phyloP scores from a whole-genome alignment of 2,888 invertebrate genomes.

The Horisme vitalbata region DNA sequence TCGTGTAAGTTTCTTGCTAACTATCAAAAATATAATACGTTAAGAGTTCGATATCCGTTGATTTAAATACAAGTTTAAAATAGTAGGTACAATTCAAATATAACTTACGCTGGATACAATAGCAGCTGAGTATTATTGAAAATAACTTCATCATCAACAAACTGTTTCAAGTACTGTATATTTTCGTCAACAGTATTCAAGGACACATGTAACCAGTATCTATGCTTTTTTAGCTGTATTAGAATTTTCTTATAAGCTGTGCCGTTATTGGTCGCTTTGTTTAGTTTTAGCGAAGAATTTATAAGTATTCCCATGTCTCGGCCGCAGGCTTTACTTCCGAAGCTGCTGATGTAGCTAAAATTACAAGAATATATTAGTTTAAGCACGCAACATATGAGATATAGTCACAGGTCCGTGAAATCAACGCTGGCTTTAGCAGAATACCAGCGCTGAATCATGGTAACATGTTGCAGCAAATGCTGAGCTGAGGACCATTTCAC shows the following conservation, averaged over 20 bases:
- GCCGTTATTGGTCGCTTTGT: constrained; percentile 13
- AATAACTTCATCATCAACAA: constrained; percentile 81
- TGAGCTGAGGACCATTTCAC: too few relatives aligned
- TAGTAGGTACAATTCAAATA: too few relatives aligned
- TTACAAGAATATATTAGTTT: background rate
- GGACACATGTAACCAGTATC: constrained; percentile 85
- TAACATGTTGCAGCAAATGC: too few relatives aligned
- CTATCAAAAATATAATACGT: too few relatives aligned
- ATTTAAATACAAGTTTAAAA: too few relatives aligned
- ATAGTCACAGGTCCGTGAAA: too few relatives aligned
- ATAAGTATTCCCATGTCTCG: constrained; percentile 64
- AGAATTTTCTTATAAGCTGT: constrained; percentile 36
- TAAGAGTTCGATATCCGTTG: too few relatives aligned
- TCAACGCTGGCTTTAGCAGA: too few relatives aligned
- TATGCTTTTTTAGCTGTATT: constrained; percentile 79
- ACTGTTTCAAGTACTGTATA: constrained; percentile 76
- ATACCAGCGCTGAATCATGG: too few relatives aligned
- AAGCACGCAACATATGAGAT: too few relatives aligned
- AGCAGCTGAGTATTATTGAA: constrained; percentile 84
- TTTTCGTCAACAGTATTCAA: constrained; percentile 83
- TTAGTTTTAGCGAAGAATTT: constrained; percentile 46
- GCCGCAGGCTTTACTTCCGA: constrained; percentile 75
- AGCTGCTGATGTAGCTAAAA: constrained; percentile 81
- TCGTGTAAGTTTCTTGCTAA: too few relatives aligned
- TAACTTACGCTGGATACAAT: constrained; percentile 86